Evolutionary conservation across 92 coral and sea anemone genomes (phyloP).

Genomic region (Anthopleura xanthogrammica): DNA sequence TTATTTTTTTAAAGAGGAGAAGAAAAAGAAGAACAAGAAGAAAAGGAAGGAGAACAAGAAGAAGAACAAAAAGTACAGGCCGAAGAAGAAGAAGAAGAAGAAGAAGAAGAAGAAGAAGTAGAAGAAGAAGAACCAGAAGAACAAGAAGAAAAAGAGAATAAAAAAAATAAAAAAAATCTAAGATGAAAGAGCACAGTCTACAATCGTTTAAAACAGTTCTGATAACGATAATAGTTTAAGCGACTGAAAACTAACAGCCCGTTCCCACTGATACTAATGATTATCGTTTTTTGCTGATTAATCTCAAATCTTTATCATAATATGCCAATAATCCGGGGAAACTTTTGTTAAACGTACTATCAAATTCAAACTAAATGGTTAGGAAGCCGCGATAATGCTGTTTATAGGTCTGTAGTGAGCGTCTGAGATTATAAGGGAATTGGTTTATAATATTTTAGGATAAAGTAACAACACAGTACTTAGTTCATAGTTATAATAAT

Average conservation of each 20-base stretch:
- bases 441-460: too few relatives aligned
- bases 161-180: background rate
- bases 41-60: background rate
- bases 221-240: background rate
- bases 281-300: too few relatives aligned
- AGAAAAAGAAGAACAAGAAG: background rate
- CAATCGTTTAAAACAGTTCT: background rate
- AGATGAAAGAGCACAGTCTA: background rate
- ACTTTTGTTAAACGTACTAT: background rate
- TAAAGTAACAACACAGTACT: too few relatives aligned
- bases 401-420: too few relatives aligned
- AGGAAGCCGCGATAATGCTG: too few relatives aligned
- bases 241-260: too few relatives aligned
- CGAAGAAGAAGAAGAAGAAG: background rate
- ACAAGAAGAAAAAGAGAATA: background rate
- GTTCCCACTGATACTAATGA: too few relatives aligned
- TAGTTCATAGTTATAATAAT: too few relatives aligned
- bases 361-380: background rate
- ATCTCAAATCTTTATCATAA: background rate
- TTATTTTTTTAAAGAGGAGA: background rate
- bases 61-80: background rate
- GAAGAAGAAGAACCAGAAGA: too few relatives aligned
- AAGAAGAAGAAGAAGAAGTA: background rate
- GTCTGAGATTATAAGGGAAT: background rate
- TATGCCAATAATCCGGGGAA: background rate